A percentile compares a stretch with the other conserved stretches of the same genome.
Evolutionary conservation across 2,113 vertebrate genomes (phyloP).

Genomic region (Chloroceryle aenea): DNA sequence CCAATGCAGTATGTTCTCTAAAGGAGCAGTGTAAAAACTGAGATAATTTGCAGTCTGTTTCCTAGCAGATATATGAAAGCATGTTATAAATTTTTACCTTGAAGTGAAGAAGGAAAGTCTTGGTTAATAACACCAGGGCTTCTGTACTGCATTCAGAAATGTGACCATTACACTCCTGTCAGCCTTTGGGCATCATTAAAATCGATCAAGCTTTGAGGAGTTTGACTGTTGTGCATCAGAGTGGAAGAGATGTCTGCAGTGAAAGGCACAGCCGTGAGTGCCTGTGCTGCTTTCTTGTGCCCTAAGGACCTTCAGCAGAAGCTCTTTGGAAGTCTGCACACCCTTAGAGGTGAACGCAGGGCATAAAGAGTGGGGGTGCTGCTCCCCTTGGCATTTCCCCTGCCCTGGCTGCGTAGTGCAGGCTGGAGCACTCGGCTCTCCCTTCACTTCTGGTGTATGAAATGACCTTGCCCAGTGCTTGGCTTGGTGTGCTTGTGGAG

Average conservation of each 20-base stretch:
- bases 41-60: neutral
- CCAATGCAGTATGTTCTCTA: neutral
- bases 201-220: neutral
- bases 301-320: neutral
- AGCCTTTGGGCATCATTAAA: neutral
- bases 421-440: neutral
- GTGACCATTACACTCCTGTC: rapidly evolving
- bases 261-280: neutral
- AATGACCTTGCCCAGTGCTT: neutral
- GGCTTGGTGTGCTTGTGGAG: neutral
- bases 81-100: neutral
- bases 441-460: rapidly evolving
- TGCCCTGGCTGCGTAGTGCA: neutral
- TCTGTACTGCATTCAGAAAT: neutral
- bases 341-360: neutral
- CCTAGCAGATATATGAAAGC: neutral
- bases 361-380: neutral
- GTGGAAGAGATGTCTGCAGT: neutral
- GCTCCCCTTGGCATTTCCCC: rapidly evolving
- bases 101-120: neutral
- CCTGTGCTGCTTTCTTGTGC: rapidly evolving
- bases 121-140: neutral
- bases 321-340: neutral
- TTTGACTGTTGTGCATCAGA: neutral
- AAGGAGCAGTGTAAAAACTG: neutral